These are phyloP conservation scores for Australoheros facetus DNA, from an alignment of 2,797 vertebrate genomes.

Conservation along the genomic window DNA sequence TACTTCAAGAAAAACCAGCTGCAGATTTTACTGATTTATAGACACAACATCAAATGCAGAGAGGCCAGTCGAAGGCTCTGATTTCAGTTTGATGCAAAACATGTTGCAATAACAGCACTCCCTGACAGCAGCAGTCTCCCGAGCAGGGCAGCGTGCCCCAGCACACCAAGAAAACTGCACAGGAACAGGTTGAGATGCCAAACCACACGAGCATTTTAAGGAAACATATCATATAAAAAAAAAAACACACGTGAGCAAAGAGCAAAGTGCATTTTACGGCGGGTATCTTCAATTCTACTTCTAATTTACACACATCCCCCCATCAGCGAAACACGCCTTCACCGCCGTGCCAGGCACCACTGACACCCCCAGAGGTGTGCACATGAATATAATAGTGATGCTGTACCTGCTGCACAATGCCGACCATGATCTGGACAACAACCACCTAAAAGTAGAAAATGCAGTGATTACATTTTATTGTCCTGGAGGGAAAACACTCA, in stretches of 20 bases:
- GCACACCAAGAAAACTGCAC: background rate
- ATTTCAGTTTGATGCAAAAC: background rate
- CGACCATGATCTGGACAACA: constrained; percentile 67
- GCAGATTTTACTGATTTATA: background rate
- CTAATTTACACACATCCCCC: background rate
- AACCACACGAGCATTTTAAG: background rate
- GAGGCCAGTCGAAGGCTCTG: background rate
- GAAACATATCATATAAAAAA: background rate
- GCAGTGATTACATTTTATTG: background rate
- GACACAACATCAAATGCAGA: background rate
- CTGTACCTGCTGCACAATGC: constrained; percentile 70
- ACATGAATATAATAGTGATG: background rate
- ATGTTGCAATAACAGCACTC: background rate
- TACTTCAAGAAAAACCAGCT: background rate
- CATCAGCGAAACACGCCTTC: background rate
- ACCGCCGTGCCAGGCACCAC: background rate
- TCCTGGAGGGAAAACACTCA: background rate
- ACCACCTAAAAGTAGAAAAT: constrained; percentile 48
- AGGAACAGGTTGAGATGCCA: background rate
- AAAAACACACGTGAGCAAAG: background rate
- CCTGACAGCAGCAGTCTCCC: too few species aligned
- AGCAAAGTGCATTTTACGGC: background rate
- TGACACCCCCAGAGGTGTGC: background rate
- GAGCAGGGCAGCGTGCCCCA: background rate
- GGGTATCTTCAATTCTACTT: rapidly evolving